Base-by-base conservation (phyloP, 2,888 invertebrate species). In the Biston stratarius region DNA sequence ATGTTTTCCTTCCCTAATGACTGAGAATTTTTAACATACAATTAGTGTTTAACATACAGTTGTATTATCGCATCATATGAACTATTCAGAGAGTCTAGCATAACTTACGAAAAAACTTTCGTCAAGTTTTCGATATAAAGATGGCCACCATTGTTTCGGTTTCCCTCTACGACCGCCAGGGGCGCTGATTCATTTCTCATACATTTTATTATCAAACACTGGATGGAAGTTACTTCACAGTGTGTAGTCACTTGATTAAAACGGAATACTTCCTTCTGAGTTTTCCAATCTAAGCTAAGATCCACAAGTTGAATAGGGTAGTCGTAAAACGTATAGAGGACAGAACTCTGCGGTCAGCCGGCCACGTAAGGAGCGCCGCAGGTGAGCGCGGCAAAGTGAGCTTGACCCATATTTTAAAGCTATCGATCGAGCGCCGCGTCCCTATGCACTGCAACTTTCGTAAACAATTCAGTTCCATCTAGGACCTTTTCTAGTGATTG, bases 401-500 rank as follows among this genome's bases (percentile, higher is more conserved):
- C 83, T 83, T 89, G 87, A 89, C 89, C 89, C 81, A 88, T 84
- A 87, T 88, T 84, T 85, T 82, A 84, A 83, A 83, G 61, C 79
- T 84, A 88, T 88, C 77, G 86, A 87, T 87, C 85, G 83, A 61
- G n/a, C 64, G 73, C 71, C 34, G 61, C 51, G 62, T 64, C 62
- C 62, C 62, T 64, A 64, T 67, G 67, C 58, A 63, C 60, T 51
- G 47, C 38, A 38, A 12, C 42, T 42, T 53, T 24, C 15, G 63
- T 63, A 69, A 64, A 68, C 58, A 68, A 59, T 49, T 57, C 62
- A 14, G 3, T 49, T 40, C 36, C 8, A 47, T n/a, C 52, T 44
- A 10, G 15, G 47, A 47, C 36, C 24, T 40, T 47, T 33, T 2
- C 12, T 38, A 15, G 14, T 36, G n/a, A 52, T 52, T 52, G 7